Evolutionary conservation across 2,113 vertebrate genomes (phyloP), one percentile per base, ranked within the genome.

Genomic region (Pitta sordida): DNA sequence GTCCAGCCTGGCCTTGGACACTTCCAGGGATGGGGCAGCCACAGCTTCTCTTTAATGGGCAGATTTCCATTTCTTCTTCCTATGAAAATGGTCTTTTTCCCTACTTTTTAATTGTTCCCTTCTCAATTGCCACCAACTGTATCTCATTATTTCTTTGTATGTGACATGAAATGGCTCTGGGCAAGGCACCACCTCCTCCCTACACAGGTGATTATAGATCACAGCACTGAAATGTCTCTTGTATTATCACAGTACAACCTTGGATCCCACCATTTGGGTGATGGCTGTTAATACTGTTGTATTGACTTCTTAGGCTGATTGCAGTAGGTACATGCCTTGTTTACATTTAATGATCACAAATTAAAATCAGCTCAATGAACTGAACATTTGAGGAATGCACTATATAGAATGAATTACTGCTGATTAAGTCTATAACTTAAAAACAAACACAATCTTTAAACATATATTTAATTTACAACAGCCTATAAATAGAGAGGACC

Each of bases 271-370:
- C 37, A 29, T 52, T 75, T 74, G 48, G 83, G 48, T 83, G 65
- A 69, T 1, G 29, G 36, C 44, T 86, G 48, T 32, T 82, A 37
- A 75, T 43, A 84, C 15, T 62, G 86, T 82, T 37, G 68, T 43
- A 84, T 16, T 62, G 89, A 87, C 58, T 41, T 82, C 60, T 65
- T 5, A n/a, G 65, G 65, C 58, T 60, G 37, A 65, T 3, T 67
- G 30, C 73, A 59, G 83, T 12, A 84, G 74, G 79, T 73, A 76
- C 49, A 23, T 18, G 46, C 53, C 65, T 91, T 93, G 41, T 85
- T 94, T 93, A 69, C 10, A 0, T 79, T 71, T 86, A 93, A 93
- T 37, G 74, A 91, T 71, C 87, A 60, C 86, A 91, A 95, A 92
- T 81, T 86, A 78, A 88, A 84, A 69, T 37, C 65, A 43, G 77